A percentile compares a stretch with the other conserved stretches of the same genome.
phyloP scores from a whole-genome alignment of 2,113 vertebrate genomes.

The Aramus guarauna region DNA sequence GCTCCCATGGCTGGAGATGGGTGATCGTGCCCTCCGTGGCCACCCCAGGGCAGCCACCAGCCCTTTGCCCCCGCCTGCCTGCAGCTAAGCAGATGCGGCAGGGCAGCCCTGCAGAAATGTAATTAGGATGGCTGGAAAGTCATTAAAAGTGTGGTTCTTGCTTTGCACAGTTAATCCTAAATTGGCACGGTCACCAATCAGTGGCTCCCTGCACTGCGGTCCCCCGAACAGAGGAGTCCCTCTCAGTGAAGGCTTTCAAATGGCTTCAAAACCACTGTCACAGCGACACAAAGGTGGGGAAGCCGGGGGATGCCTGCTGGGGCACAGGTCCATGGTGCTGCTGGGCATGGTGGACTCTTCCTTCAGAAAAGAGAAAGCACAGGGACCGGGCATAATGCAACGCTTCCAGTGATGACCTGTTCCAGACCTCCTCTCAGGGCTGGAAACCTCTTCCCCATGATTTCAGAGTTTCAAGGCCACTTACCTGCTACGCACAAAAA shows the following conservation, averaged over 20 bases:
- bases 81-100: not conserved
- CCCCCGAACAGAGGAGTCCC: not conserved
- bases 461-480: not conserved
- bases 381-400: not conserved
- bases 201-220: not conserved
- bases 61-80: not conserved
- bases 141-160: not conserved
- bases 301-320: not conserved
- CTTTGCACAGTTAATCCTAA: not conserved
- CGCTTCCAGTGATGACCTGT: not conserved
- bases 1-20: rapidly evolving
- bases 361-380: not conserved
- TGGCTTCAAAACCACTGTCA: not conserved
- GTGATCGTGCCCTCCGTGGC: not conserved
- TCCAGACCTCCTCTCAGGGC: not conserved
- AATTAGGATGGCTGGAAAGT: not conserved
- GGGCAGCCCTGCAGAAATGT: not conserved
- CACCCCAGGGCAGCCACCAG: not conserved
- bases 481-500: not conserved
- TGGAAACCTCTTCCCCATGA: not conserved
- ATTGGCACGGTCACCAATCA: not conserved
- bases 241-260: not conserved
- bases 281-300: rapidly evolving
- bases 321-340: rapidly evolving
- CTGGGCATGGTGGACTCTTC: rapidly evolving